phyloP scores from a whole-genome alignment of 2,797 vertebrate genomes.

The Clamator glandarius region DNA sequence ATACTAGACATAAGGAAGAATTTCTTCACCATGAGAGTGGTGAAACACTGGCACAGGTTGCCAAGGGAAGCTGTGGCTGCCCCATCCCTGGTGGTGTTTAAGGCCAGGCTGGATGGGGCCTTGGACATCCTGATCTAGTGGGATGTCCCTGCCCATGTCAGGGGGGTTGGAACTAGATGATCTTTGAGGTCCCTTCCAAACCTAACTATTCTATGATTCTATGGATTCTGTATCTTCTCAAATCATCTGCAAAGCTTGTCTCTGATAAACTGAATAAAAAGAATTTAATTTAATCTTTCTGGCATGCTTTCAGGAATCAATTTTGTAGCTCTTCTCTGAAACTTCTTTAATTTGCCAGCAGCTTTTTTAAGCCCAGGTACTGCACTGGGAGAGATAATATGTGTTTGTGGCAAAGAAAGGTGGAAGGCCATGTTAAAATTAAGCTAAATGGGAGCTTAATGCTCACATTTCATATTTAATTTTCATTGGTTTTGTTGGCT shows the following conservation, averaged over 20 bases:
- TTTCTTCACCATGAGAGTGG: too few species aligned
- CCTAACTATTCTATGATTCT: too few species aligned
- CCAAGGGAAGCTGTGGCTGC: too few species aligned
- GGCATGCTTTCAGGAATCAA: neutral
- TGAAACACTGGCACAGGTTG: too few species aligned
- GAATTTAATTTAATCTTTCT: neutral
- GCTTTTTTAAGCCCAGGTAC: neutral
- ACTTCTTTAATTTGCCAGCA: neutral
- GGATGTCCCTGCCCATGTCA: too few species aligned
- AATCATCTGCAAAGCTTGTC: neutral
- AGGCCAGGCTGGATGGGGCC: too few species aligned
- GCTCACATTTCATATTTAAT: neutral
- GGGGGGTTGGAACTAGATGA: too few species aligned
- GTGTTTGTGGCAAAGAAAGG: neutral
- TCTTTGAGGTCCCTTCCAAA: too few species aligned
- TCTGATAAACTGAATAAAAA: neutral
- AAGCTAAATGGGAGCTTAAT: neutral
- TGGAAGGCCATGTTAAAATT: neutral
- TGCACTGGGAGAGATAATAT: neutral
- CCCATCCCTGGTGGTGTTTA: too few species aligned
- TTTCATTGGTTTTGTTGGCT: neutral
- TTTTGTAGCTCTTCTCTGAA: neutral
- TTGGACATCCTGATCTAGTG: too few species aligned
- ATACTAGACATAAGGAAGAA: too few species aligned
- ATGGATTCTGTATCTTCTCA: neutral